Evolutionary conservation across 2,888 invertebrate genomes (phyloP).

Genomic region (Melieria picta): DNA sequence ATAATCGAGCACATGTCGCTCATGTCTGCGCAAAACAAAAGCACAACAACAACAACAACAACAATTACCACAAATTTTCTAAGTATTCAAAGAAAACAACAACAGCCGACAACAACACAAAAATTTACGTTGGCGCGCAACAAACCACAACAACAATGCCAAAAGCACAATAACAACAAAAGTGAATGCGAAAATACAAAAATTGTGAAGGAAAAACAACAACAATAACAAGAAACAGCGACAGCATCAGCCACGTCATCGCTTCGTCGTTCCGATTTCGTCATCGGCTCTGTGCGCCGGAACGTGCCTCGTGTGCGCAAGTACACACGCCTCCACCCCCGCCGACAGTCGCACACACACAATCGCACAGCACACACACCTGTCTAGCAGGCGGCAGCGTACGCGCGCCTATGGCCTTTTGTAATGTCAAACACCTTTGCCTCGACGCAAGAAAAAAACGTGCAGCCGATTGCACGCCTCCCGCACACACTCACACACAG

Average conservation of each 20-base stretch:
- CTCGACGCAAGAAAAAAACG: neutral
- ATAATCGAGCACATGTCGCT: no score
- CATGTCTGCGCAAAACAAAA: no score
- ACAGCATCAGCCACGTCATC: neutral
- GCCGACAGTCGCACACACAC: neutral
- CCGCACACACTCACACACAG: neutral
- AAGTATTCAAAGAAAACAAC: no score
- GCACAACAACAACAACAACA: no score
- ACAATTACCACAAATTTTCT: no score
- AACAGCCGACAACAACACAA: no score
- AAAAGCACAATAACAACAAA: neutral
- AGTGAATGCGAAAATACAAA: constrained; percentile 1
- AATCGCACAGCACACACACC: constrained; percentile 10
- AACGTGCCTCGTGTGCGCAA: neutral
- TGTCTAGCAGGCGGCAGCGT: constrained; percentile 9
- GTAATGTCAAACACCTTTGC: constrained; percentile 49
- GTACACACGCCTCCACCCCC: constrained; percentile 18
- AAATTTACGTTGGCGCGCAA: neutral
- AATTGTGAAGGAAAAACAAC: neutral
- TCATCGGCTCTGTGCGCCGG: neutral
- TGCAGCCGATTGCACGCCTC: constrained; percentile 3
- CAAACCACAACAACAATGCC: neutral
- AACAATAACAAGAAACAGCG: neutral
- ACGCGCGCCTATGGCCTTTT: constrained; percentile 40
- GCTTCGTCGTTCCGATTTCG: neutral